Evolutionary conservation across 2,113 vertebrate species (phyloP).

Genomic region (Strix aluco): DNA sequence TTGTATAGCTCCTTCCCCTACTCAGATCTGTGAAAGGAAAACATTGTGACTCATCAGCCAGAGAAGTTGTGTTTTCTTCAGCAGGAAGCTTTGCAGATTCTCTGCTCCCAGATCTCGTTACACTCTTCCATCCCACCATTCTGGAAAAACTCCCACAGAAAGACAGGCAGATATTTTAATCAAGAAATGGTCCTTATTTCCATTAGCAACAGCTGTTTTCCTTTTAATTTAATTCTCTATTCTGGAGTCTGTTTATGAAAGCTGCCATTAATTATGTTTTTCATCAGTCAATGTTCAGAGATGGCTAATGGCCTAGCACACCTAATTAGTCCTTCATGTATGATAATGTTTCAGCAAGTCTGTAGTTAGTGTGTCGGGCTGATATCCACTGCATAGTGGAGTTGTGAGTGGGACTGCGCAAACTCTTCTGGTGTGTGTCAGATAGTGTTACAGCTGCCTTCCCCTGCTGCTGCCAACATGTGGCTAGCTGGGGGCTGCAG

Average conservation of each 20-base stretch:
- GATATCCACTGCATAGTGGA: not conserved
- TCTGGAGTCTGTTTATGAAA: constrained; percentile 66
- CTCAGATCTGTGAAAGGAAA: constrained; percentile 26
- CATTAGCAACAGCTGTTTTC: constrained; percentile 68
- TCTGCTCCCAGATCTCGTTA: constrained; percentile 51
- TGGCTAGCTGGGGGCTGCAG: not conserved
- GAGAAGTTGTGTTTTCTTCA: constrained; percentile 39
- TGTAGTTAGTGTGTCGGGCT: not conserved
- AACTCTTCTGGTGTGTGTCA: not conserved
- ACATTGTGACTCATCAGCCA: constrained; percentile 25
- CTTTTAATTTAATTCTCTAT: constrained; percentile 64
- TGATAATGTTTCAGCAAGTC: constrained; percentile 66
- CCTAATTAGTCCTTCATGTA: constrained; percentile 70
- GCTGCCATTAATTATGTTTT: constrained; percentile 69
- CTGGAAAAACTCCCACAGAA: constrained; percentile 55
- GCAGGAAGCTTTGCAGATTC: constrained; percentile 54
- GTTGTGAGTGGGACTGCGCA: not conserved
- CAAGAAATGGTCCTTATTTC: constrained; percentile 60
- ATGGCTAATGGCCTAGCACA: constrained; percentile 67
- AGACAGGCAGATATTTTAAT: constrained; percentile 63
- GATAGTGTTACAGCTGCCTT: not conserved
- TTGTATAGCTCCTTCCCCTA: not conserved
- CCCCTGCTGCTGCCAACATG: constrained; percentile 3
- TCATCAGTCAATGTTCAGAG: constrained; percentile 66
- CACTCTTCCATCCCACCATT: constrained; percentile 29